Evolutionary conservation across 2,888 invertebrate species (phyloP).

Genomic region (Schrankia costaestrigalis): DNA sequence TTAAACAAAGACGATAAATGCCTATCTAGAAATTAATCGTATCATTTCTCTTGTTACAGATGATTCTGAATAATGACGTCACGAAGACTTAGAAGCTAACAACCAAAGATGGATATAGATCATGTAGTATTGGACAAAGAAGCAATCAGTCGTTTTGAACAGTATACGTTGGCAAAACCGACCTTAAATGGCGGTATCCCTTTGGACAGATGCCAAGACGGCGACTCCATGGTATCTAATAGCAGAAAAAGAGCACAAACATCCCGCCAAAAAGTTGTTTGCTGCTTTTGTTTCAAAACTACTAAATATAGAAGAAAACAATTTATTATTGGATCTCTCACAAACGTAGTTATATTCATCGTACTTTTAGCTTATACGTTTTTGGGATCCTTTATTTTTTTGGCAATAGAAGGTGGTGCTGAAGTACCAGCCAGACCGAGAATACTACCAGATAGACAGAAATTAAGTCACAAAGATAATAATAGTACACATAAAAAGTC

Average conservation of each 20-base stretch:
- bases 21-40: slow-evolving; percentile 20
- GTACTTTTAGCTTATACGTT: slow-evolving; percentile 90
- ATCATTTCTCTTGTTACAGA: slow-evolving; percentile 66
- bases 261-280: slow-evolving; percentile 75
- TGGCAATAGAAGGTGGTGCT: slow-evolving; percentile 89
- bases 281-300: slow-evolving; percentile 79
- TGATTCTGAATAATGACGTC: slow-evolving; percentile 56
- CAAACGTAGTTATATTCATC: slow-evolving; percentile 91
- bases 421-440: slow-evolving; percentile 77
- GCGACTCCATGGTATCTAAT: slow-evolving; percentile 73
- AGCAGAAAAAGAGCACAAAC: slow-evolving; percentile 73
- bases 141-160: slow-evolving; percentile 75
- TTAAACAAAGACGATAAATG: too few species aligned
- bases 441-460: slow-evolving; percentile 74
- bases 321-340: slow-evolving; percentile 87
- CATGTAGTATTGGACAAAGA: slow-evolving; percentile 76
- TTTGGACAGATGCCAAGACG: slow-evolving; percentile 79
- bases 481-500: slow-evolving; percentile 61
- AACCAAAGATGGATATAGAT: slow-evolving; percentile 70
- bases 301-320: slow-evolving; percentile 79
- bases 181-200: slow-evolving; percentile 75
- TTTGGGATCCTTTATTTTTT: slow-evolving; percentile 89
- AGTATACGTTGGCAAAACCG: slow-evolving; percentile 74
- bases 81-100: slow-evolving; percentile 54
- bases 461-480: slow-evolving; percentile 73